phyloP scores from a whole-genome alignment of 1,140 invertebrate species.

The Formica exsecta region DNA sequence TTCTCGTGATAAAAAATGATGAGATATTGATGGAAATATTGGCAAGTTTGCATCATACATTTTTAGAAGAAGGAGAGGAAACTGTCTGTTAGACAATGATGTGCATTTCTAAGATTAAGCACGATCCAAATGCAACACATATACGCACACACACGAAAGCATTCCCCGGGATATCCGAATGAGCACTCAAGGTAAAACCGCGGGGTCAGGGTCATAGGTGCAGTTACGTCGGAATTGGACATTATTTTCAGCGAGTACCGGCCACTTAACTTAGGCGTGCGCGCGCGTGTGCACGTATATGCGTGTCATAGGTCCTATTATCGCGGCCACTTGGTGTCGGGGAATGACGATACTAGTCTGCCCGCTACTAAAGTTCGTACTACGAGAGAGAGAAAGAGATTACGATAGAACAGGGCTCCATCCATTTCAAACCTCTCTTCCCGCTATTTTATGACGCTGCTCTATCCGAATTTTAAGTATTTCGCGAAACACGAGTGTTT shows the following conservation, averaged over 20 bases:
- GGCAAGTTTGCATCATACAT: not conserved
- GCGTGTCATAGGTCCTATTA: constrained; percentile 81
- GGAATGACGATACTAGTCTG: constrained; percentile 76
- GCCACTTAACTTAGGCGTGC: constrained; percentile 71
- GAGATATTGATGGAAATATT: not conserved
- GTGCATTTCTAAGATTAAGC: constrained; percentile 30
- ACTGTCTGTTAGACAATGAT: not conserved
- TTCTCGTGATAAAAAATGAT: not conserved
- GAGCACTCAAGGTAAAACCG: constrained; percentile 72
- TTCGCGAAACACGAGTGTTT: not conserved
- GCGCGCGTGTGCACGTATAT: constrained; percentile 65
- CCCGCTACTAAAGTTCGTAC: constrained; percentile 62
- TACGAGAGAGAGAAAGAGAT: constrained; percentile 39
- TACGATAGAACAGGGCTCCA: constrained; percentile 48
- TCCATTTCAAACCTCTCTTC: constrained; percentile 19
- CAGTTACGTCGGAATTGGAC: constrained; percentile 77
- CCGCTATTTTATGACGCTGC: not conserved
- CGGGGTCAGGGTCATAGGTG: constrained; percentile 76
- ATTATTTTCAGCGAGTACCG: constrained; percentile 80
- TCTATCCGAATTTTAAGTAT: not conserved
- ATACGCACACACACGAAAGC: not conserved
- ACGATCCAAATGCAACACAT: not conserved
- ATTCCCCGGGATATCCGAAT: constrained; percentile 60
- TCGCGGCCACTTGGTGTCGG: constrained; percentile 78
- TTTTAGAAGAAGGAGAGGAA: not conserved